Evolutionary conservation across 2,888 invertebrate genomes (phyloP).

Genomic region (Ochropleura plecta): DNA sequence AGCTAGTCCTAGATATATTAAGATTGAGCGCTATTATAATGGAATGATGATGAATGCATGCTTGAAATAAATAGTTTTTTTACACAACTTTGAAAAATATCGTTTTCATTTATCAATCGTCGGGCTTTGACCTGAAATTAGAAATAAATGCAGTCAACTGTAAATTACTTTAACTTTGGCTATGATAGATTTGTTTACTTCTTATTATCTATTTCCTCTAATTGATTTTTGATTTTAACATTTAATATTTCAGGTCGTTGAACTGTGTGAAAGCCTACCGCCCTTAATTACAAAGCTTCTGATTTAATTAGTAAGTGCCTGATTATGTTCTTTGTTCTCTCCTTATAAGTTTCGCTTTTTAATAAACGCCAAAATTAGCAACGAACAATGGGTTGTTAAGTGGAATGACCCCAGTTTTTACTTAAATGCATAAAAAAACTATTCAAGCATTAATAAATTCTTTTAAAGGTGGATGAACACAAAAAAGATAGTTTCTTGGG

Average conservation of each 20-base stretch:
- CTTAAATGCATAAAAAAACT: conserved; percentile 7
- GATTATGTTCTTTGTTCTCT: conserved; percentile 30
- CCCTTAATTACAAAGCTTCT: conserved; percentile 1
- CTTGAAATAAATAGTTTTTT: background rate
- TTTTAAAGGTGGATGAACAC: background rate
- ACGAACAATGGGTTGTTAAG: conserved; percentile 29
- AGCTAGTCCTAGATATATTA: no score
- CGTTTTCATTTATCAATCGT: background rate
- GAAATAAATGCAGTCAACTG: conserved; percentile 1
- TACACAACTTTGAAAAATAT: background rate
- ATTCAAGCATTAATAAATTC: background rate
- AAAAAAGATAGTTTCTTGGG: background rate
- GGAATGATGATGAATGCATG: no score
- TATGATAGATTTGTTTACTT: conserved; percentile 24
- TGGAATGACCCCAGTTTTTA: conserved; percentile 13
- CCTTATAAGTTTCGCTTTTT: conserved; percentile 13
- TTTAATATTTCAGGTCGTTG: conserved; percentile 17
- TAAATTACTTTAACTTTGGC: conserved; percentile 2
- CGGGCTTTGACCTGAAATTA: background rate
- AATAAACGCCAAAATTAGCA: conserved; percentile 10
- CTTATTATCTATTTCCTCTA: background rate
- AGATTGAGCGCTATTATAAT: no score
- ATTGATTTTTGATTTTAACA: conserved; percentile 24
- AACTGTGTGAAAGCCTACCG: conserved; percentile 19
- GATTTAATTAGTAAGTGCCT: conserved; percentile 9